Percentiles rank a stretch among this genome's conserved stretches.
Conservation (phyloP, 2,888 invertebrate genomes). For the Heliconius sara region DNA sequence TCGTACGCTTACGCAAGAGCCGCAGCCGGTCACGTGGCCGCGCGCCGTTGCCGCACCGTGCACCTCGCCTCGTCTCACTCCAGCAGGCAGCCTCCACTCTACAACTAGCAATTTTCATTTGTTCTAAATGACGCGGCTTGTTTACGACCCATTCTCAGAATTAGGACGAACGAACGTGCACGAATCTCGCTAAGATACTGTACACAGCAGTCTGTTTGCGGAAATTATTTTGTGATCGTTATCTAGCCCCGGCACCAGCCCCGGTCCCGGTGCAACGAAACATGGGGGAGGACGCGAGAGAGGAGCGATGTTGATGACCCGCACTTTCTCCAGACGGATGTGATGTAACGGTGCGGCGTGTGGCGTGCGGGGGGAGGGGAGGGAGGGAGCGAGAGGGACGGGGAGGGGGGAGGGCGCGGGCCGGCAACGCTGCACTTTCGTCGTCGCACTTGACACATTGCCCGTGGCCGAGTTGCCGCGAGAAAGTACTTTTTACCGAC, state of each 20-base stretch:
- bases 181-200: constrained; percentile 51
- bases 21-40: constrained; percentile 78
- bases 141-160: constrained; percentile 75
- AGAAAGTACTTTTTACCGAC: constrained; percentile 82
- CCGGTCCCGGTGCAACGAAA: no score
- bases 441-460: constrained; percentile 84
- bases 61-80: constrained; percentile 66
- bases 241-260: constrained; percentile 2
- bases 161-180: constrained; percentile 66
- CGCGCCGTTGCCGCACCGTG: constrained; percentile 77
- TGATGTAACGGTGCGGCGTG: constrained; percentile 72
- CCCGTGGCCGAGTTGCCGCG: constrained; percentile 82
- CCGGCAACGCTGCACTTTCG: constrained; percentile 79
- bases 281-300: constrained; percentile 46
- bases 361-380: constrained; percentile 52
- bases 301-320: constrained; percentile 71
- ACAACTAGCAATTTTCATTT: constrained; percentile 77
- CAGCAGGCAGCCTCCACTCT: constrained; percentile 66
- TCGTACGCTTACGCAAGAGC: constrained; percentile 81
- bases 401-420: constrained; percentile 54
- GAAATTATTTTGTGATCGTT: constrained; percentile 46
- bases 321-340: constrained; percentile 78
- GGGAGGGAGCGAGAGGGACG: constrained; percentile 44
- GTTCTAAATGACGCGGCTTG: constrained; percentile 77
- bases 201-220: constrained; percentile 51